Percentiles rank a stretch among this genome's conserved stretches.
Evolutionary conservation across 2,888 invertebrate genomes (phyloP).

Genomic region (Meteorus cinctellus): DNA sequence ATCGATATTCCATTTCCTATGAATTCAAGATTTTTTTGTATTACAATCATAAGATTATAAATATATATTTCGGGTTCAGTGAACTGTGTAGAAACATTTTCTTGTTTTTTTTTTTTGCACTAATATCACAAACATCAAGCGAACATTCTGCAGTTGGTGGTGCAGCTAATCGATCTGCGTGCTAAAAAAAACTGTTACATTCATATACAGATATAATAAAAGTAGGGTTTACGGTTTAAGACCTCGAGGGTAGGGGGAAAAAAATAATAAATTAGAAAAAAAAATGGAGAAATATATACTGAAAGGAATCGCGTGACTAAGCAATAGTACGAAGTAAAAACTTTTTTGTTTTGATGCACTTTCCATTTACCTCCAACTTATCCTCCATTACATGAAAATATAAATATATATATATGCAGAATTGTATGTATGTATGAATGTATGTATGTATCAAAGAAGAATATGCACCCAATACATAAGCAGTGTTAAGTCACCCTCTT

Average conservation of each 20-base stretch:
- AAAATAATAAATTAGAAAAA: constrained; percentile 10
- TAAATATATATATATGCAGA: background rate
- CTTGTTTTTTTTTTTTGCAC: background rate
- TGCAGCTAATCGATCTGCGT: constrained; percentile 53
- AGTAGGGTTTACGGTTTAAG: background rate
- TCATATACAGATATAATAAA: background rate
- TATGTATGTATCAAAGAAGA: no score
- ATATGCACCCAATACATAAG: background rate
- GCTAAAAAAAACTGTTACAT: background rate
- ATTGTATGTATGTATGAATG: background rate
- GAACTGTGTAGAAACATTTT: constrained; percentile 25
- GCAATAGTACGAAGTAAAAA: constrained; percentile 19
- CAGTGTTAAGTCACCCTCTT: constrained; percentile 1
- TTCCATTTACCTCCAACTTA: background rate
- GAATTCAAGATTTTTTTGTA: background rate
- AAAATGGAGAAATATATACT: background rate
- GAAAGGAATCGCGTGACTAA: constrained; percentile 18
- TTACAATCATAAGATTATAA: background rate
- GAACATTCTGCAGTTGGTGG: constrained; percentile 30
- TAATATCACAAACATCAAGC: constrained; percentile 4
- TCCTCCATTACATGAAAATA: background rate
- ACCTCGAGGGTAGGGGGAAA: background rate
- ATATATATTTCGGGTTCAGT: constrained; percentile 16
- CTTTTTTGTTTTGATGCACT: constrained; percentile 20
- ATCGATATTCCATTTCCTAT: constrained; percentile 31